Conservation (phyloP, 2,797 vertebrate species). For the Dermochelys coriacea region DNA sequence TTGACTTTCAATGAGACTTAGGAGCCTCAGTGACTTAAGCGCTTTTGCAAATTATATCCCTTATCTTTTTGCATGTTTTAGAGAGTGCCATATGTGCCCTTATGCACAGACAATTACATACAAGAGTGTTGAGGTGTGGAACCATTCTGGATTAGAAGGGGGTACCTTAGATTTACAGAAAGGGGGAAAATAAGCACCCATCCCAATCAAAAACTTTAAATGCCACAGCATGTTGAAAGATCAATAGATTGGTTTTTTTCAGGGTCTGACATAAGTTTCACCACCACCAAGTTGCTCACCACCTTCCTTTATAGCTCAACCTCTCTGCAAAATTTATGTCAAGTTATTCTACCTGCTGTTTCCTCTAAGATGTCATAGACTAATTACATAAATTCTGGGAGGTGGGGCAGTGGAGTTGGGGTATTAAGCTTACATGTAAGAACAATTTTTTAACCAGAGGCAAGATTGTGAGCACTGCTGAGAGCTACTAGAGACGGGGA, state of each 20-base stretch:
- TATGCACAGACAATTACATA: not conserved
- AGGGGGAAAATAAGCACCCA: not conserved
- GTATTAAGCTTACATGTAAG: not conserved
- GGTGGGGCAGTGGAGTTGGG: not conserved
- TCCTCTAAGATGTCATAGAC: not conserved
- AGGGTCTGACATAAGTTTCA: not conserved
- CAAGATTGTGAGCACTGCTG: accelerated
- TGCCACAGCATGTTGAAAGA: not conserved
- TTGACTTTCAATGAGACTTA: not conserved
- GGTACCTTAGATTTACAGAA: not conserved
- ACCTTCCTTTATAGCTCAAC: not conserved
- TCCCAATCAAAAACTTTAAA: constrained; percentile 12
- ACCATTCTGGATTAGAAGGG: not conserved
- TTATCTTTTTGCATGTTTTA: not conserved
- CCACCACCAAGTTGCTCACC: too few relatives aligned
- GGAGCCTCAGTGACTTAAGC: not conserved
- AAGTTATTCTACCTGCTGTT: not conserved
- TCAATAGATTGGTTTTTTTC: not conserved
- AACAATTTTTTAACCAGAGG: not conserved
- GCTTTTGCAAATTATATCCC: not conserved
- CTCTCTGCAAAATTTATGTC: not conserved
- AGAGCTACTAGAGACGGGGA: constrained; percentile 31
- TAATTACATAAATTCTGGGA: not conserved
- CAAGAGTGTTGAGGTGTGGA: not conserved
- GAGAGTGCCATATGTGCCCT: not conserved